Base-by-base conservation (phyloP, 2,797 vertebrate genomes). In the Sparidentex hasta region DNA sequence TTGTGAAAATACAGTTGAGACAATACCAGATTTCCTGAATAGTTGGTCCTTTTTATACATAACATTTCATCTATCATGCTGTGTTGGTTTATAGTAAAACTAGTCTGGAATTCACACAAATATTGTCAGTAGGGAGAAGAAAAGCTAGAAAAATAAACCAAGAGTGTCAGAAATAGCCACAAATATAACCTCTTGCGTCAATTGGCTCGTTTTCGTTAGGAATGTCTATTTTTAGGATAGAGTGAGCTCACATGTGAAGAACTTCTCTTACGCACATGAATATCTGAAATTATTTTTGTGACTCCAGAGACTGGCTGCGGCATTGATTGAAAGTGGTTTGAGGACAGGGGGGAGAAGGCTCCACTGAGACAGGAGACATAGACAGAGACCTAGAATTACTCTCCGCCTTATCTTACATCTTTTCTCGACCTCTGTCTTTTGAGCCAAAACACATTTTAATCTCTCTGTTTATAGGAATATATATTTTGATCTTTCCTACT, bases 241-340 rank as follows among this genome's bases (percentile, higher is more conserved):
- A 89, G 93, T 94, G 91, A 94, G 91, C 91, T 93, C 91, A 93
- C 87, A 87, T 80, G 91, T 87, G 92, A 93, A 93, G 90, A 92
- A 93, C 85, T 86, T 83, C 81, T 84, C 86, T 91, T 93, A 91
- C 86, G 90, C 90, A 90, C 86, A 90, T 74, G 81, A 84, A 92
- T 87, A 89, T 91, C 88, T 92, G 87, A 89, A 91, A 93, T 90
- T 79, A 91, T 93, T 91, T 91, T 73, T 80, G 76, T 68, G 78
- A 84, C 94, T 86, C 90, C 1, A 25, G 92, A 89, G 92, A 91
- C 65, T 11, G 61, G 82, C 82, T 66, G 67, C 16, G 77, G 84
- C 87, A 83, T 77, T 92, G 84, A 92, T 88, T 86, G 91, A 94
- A 93, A 93, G 84, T 89, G 87, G 85, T 91, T 93, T 83, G 80